Evolutionary conservation across 2,888 invertebrate species (phyloP).

Genomic region (Nebria brevicollis): DNA sequence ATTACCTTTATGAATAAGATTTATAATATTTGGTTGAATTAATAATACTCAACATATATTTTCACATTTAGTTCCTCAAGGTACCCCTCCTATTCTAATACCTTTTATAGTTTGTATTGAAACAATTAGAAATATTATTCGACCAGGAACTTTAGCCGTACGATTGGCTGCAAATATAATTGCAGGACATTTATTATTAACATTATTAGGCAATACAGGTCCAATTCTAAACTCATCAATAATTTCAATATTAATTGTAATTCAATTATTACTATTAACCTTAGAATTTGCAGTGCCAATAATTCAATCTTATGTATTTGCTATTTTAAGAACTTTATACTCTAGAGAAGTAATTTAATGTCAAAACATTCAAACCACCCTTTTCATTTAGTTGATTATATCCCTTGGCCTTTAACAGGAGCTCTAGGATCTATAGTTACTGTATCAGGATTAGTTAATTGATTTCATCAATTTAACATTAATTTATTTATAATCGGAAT

Average conservation of each 20-base stretch:
- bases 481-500: conserved; percentile 67
- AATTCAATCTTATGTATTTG: conserved; percentile 76
- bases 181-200: conserved; percentile 76
- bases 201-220: conserved; percentile 67
- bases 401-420: conserved; percentile 72
- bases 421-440: conserved; percentile 69
- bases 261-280: conserved; percentile 66
- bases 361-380: conserved; percentile 69
- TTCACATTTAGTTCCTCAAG: conserved; percentile 74
- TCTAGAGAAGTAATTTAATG: conserved; percentile 75
- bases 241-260: conserved; percentile 58
- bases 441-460: conserved; percentile 70
- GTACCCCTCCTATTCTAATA: conserved; percentile 72
- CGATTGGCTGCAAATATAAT: conserved; percentile 82
- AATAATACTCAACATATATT: conserved; percentile 73
- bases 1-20: conserved; percentile 71
- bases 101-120: conserved; percentile 81
- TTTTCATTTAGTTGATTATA: conserved; percentile 72
- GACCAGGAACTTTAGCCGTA: conserved; percentile 74
- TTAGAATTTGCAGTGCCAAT: conserved; percentile 71
- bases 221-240: conserved; percentile 51
- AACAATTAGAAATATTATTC: conserved; percentile 78
- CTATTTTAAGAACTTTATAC: conserved; percentile 73
- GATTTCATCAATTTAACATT: conserved; percentile 69
- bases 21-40: conserved; percentile 74